Evolutionary conservation across 2,888 invertebrate species (phyloP).

Genomic region (Nesidiocoris tenuis): DNA sequence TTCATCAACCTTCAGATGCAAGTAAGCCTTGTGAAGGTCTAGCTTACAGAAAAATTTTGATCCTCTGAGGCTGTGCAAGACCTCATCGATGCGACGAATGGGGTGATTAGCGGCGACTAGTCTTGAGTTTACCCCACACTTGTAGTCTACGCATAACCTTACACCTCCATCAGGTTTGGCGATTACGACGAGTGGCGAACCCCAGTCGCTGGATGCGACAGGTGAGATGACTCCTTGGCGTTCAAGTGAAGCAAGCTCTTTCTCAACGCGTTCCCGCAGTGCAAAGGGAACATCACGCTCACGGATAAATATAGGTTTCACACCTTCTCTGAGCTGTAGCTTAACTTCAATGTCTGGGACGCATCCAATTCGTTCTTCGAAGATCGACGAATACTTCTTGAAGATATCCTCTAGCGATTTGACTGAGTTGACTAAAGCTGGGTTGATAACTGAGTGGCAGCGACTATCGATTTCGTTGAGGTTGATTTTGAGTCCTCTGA

Average conservation of each 20-base stretch:
- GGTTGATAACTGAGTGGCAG: not conserved
- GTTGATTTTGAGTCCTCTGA: conserved; percentile 16
- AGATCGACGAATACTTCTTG: conserved; percentile 13
- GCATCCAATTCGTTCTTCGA: conserved; percentile 19
- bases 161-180: conserved; percentile 9
- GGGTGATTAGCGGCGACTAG: not conserved
- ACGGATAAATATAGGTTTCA: conserved; percentile 31
- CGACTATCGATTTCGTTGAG: conserved; percentile 8
- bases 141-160: not conserved
- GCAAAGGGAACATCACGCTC: conserved; percentile 43
- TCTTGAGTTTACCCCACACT: not conserved
- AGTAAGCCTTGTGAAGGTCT: conserved; percentile 20
- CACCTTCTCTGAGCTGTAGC: conserved; percentile 33
- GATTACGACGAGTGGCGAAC: conserved; percentile 18
- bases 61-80: not conserved
- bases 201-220: conserved; percentile 39
- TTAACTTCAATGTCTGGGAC: conserved; percentile 22
- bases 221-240: conserved; percentile 35
- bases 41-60: not conserved
- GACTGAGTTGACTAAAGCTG: not conserved
- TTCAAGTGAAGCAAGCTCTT: conserved; percentile 30
- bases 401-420: conserved; percentile 7
- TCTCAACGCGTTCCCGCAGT: conserved; percentile 40
- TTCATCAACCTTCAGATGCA: conserved; percentile 1
- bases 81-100: not conserved